Percentiles rank a stretch among this genome's conserved stretches.
Conservation (phyloP, 2,888 invertebrate genomes). For the Scaptomyza reducta region DNA sequence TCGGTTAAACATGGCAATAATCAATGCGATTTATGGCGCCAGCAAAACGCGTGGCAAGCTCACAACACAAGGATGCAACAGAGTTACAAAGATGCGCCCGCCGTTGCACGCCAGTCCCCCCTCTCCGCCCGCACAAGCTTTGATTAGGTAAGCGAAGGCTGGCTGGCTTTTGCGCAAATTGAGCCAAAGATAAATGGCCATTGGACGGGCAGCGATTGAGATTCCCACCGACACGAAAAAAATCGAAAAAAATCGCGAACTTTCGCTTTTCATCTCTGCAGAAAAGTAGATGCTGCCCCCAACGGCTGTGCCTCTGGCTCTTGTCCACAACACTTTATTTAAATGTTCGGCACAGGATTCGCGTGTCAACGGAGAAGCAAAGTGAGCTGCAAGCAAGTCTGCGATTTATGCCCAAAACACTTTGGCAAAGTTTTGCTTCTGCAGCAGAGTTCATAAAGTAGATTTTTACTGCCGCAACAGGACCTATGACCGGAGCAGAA, state of each 20-base stretch:
- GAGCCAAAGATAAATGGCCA: slow-evolving; percentile 71
- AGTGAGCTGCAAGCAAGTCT: slow-evolving; percentile 15
- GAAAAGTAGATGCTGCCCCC: slow-evolving; percentile 31
- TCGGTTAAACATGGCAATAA: slow-evolving; percentile 58
- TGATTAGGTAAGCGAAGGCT: slow-evolving; percentile 57
- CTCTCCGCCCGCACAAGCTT: slow-evolving; percentile 16
- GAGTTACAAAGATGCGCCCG: slow-evolving; percentile 16
- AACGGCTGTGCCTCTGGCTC: not conserved
- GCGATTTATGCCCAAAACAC: slow-evolving; percentile 42
- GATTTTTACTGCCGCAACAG: slow-evolving; percentile 27
- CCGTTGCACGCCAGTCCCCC: slow-evolving; percentile 7
- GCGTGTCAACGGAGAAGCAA: slow-evolving; percentile 31
- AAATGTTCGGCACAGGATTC: slow-evolving; percentile 52
- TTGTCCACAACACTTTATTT: slow-evolving; percentile 56
- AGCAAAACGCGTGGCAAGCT: slow-evolving; percentile 68
- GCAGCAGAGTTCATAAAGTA: slow-evolving; percentile 22
- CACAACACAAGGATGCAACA: slow-evolving; percentile 64
- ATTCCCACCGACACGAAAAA: slow-evolving; percentile 62
- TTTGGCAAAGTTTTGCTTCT: slow-evolving; percentile 13
- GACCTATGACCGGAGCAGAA: slow-evolving; percentile 26
- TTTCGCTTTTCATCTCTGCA: slow-evolving; percentile 65
- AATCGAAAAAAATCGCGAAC: slow-evolving; percentile 34
- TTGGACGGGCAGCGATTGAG: slow-evolving; percentile 59
- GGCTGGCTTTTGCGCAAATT: slow-evolving; percentile 49
- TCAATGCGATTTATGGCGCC: slow-evolving; percentile 72